A percentile compares a stretch with the other conserved stretches of the same genome.
phyloP scores from a whole-genome alignment of 2,113 vertebrate genomes.

The Perccottus glenii region DNA sequence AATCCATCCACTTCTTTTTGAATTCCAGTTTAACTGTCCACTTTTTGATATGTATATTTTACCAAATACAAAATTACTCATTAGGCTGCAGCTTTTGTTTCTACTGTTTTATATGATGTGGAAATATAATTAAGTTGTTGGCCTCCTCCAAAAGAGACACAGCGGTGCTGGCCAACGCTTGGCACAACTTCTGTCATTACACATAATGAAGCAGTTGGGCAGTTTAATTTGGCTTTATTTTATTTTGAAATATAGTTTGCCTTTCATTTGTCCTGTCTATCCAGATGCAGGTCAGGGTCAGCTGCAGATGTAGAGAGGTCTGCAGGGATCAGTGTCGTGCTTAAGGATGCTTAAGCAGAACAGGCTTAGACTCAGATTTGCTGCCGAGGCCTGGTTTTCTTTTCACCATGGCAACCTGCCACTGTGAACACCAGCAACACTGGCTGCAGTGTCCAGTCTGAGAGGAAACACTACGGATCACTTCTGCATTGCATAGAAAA shows the following conservation, averaged over 20 bases:
- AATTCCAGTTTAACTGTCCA: background rate
- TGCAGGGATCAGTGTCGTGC: conserved; percentile 55
- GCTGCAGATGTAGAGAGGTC: conserved; percentile 26
- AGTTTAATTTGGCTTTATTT: background rate
- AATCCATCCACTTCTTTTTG: background rate
- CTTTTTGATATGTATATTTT: background rate
- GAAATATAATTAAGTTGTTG: conserved; percentile 24
- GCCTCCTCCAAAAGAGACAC: conserved; percentile 14
- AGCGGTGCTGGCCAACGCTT: conserved; percentile 19
- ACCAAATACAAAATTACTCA: background rate
- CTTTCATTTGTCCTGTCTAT: background rate
- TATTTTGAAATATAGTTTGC: background rate
- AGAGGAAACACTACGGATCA: background rate
- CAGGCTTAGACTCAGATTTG: conserved; percentile 53
- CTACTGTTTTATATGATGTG: conserved; percentile 10
- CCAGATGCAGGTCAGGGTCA: conserved; percentile 24
- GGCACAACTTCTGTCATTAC: conserved; percentile 25
- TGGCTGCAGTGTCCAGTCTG: background rate
- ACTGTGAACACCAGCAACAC: conserved; percentile 35
- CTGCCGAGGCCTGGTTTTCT: conserved; percentile 48
- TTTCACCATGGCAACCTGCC: conserved; percentile 49
- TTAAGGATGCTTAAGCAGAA: conserved; percentile 55
- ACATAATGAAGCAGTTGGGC: conserved; percentile 28
- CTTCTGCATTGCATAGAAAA: background rate
- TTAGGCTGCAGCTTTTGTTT: conserved; percentile 8